Base-by-base conservation (phyloP, 2,797 vertebrate species). In the Danio aesculapii region DNA sequence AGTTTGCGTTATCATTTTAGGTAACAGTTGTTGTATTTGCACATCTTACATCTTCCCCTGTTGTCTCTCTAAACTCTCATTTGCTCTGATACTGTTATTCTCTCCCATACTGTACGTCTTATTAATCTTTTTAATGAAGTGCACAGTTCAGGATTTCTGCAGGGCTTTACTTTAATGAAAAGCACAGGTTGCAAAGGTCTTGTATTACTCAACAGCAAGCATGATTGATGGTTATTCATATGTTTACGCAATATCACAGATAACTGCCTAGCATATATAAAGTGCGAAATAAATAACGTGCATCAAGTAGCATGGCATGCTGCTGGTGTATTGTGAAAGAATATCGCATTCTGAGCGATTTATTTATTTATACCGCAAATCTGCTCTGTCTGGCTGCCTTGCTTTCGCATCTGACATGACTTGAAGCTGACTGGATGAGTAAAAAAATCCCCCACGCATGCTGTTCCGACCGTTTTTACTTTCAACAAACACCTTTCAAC, bases 131-230 rank as follows among this genome's bases (percentile, higher is more conserved):
- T 47, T 59, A 59, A 74, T 74, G 57, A 74, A 59, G 71, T 61
- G 55, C 44, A 39, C 19, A 58, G 70, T 44, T 21, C 49, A 30
- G 55, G 55, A n/a, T 74, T 59, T 49, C 71, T 59, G 13, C 8
- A 6, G 77, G 66, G 67, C 47, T 71, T 61, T 71, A 30, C 17
- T 71, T 12, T 79, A 59, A 79, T 79, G 46, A 70, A 77, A 69
- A 13, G 16, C 64, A 13, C 46, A 43, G 21, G 53, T 17, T 49
- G 53, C 75, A 17, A 5, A 43, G 44, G 66, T 76, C 39, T 44
- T 11, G 63, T 47, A 57, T 11, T 11, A 13, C 21, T 14, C 46
- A 14, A 70, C 66, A 50, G n/a, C 21, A 19, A 43, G 19, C 43
- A 10, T 50, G 44, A 39, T 43, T 49, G 46, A 79, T 8, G 19